A percentile compares a stretch with the other conserved stretches of the same genome.
Evolutionary conservation across 2,113 vertebrate species (phyloP).

Genomic region (Dolichotis patagonum): DNA sequence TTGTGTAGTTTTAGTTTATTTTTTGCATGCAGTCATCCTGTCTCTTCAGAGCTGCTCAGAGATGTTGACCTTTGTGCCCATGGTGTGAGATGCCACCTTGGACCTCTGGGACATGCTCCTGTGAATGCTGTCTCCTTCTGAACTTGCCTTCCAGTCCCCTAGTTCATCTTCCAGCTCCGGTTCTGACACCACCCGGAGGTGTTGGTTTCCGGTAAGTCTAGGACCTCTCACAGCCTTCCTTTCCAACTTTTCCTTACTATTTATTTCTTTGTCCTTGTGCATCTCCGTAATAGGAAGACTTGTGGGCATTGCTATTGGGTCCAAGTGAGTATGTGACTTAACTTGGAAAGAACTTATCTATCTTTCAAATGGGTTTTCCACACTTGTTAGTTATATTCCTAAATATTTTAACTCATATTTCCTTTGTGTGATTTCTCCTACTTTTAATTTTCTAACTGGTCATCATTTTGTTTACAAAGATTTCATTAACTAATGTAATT

Average conservation of each 20-base stretch:
- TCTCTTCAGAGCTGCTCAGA: neutral
- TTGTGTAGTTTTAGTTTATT: neutral
- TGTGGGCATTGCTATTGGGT: neutral
- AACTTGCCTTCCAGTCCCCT: too few species aligned
- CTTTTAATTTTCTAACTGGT: neutral
- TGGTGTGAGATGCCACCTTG: neutral
- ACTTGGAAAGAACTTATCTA: neutral
- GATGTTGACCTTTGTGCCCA: neutral
- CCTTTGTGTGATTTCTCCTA: neutral
- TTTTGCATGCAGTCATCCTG: neutral
- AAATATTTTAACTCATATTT: neutral
- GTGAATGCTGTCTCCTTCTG: neutral
- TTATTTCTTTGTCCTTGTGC: neutral
- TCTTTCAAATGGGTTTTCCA: neutral
- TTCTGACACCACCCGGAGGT: too few species aligned
- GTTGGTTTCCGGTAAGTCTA: neutral
- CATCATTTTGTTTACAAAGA: neutral
- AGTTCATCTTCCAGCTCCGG: neutral
- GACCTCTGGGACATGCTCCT: accelerated
- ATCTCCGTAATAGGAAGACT: neutral
- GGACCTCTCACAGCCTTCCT: too few species aligned
- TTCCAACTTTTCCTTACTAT: neutral
- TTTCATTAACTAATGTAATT: neutral
- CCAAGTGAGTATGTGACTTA: neutral
- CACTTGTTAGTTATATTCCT: neutral